Base-by-base conservation (phyloP, 2,797 vertebrate genomes). In the Bufotes viridis region DNA sequence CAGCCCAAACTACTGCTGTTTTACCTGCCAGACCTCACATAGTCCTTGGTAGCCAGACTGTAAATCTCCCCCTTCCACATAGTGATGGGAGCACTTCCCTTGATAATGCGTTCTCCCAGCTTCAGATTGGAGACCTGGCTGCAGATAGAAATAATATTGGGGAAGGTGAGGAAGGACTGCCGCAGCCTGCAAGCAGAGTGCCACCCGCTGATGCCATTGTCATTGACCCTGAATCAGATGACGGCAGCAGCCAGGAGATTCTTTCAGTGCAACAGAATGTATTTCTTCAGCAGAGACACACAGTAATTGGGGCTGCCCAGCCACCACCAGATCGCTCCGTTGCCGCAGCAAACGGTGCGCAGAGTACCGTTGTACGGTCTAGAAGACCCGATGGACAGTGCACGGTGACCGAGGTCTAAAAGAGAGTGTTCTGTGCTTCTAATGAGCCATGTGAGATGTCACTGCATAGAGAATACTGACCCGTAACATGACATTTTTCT, bases 331-430 rank as follows among this genome's bases (percentile, higher is more conserved):
- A 96, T 8, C 95, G 93, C 89, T 92, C 93, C 89, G 93, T 90
- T 94, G 94, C 91, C 93, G 91, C 94, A 42, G 94, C 93, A 75
- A 93, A 85, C 81, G 90, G 91, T 7, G 74, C 63, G 53, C 88
- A 86, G 34, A 93, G 90, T 84, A 90, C 91, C 78, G 94, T 90
- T 7, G 94, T 96, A 78, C 96, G 97, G 90, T 97, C 97, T 75
- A 96, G 97, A 82, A 96, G 97, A 93, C 97, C 98, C 9, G 98
- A 99, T 85, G 98, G 98, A 93, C 98, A 99, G 95, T 98, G 97
- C 93, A 98, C 97, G 51, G 94, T 98, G 91, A 98, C 97, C 84
- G 97, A 99, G 92, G 97, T 99, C 92, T 99, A 96, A 97, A 92
- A 82, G 89, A 90, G 88, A 90, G 78, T 2, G 85, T 88, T 79